Percentiles rank a stretch among this genome's conserved stretches.
These are phyloP conservation scores for Octodon degus DNA, from an alignment of 2,113 vertebrate genomes.

Conservation along the genomic window DNA sequence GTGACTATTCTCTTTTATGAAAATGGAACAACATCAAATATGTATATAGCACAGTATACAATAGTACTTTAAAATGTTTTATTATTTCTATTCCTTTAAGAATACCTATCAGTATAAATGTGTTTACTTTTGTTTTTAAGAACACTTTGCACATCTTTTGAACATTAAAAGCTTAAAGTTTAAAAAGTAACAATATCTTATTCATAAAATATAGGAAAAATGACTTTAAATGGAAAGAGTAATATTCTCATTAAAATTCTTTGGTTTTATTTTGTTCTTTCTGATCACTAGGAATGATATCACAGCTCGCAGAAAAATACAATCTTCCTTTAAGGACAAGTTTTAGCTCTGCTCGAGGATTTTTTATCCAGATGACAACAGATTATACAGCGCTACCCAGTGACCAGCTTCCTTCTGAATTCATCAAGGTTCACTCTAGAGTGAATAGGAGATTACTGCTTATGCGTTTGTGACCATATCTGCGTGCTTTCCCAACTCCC, in stretches of 20 bases:
- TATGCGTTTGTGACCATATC: constrained; percentile 26
- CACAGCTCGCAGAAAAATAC: constrained; percentile 92
- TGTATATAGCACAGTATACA: background rate
- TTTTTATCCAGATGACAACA: constrained; percentile 95
- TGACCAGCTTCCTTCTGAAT: constrained; percentile 93
- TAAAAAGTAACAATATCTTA: background rate
- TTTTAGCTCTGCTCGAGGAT: constrained; percentile 94
- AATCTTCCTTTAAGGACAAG: constrained; percentile 94
- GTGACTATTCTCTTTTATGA: constrained; percentile 18
- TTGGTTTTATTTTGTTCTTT: constrained; percentile 49
- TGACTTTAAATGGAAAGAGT: background rate
- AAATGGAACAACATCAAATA: background rate
- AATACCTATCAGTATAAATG: background rate
- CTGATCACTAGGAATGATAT: constrained; percentile 90
- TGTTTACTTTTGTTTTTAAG: background rate
- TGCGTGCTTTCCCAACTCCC: background rate
- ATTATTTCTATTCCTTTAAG: background rate
- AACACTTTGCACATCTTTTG: constrained; percentile 23
- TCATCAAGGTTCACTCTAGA: constrained; percentile 93
- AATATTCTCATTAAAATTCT: constrained; percentile 33
- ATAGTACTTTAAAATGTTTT: background rate
- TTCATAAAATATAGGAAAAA: constrained; percentile 61
- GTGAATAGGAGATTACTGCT: background rate
- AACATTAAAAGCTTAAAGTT: constrained; percentile 37
- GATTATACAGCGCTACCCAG: constrained; percentile 88